Percentiles rank a stretch among this genome's conserved stretches.
phyloP scores from a whole-genome alignment of 2,113 vertebrate species.

The Stigmatopora nigra region DNA sequence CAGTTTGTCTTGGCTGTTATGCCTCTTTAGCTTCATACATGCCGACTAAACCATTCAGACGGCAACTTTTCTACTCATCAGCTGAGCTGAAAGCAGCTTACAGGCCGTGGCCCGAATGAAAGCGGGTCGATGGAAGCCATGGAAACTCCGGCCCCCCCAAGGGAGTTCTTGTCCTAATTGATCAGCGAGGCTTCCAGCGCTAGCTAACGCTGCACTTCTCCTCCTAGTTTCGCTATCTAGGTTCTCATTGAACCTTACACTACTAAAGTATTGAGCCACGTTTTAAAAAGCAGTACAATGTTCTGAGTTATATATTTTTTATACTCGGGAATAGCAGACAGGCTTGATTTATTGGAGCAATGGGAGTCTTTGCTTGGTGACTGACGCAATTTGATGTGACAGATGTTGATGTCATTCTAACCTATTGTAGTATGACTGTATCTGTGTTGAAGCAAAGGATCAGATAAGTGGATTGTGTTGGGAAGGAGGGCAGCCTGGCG shows the following conservation, averaged over 20 bases:
- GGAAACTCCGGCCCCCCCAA: conserved; percentile 35
- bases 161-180: conserved; percentile 51
- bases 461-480: neutral
- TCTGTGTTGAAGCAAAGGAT: neutral
- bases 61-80: neutral
- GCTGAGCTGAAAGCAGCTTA: conserved; percentile 5
- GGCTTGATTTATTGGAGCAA: neutral
- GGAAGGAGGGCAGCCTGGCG: neutral
- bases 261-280: neutral
- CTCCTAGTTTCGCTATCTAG: conserved; percentile 12
- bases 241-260: neutral
- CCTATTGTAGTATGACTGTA: neutral
- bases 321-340: neutral
- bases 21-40: neutral
- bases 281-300: neutral
- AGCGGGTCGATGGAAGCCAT: conserved; percentile 38
- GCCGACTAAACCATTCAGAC: conserved; percentile 10
- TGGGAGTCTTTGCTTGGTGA: neutral
- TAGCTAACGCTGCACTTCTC: conserved; percentile 7
- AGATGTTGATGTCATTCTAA: neutral
- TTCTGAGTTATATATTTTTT: neutral
- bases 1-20: too few relatives aligned
- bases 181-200: conserved; percentile 38
- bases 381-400: neutral
- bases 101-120: conserved; percentile 29